Conservation (phyloP, 2,113 vertebrate species). For the Poecilia latipinna region DNA sequence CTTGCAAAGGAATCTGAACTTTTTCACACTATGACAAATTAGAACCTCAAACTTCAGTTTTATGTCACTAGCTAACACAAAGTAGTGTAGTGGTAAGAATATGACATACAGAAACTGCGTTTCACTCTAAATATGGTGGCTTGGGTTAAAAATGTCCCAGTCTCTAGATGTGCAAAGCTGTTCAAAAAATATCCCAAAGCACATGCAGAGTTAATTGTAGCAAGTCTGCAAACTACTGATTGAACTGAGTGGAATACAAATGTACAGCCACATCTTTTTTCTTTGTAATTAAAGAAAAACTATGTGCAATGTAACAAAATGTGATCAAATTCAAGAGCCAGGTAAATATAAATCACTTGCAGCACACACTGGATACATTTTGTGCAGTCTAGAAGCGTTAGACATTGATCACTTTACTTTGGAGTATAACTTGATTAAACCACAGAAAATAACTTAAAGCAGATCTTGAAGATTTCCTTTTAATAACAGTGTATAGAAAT, state of each 20-base stretch:
- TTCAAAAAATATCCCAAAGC: not conserved
- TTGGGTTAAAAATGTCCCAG: too few relatives aligned
- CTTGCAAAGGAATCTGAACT: not conserved
- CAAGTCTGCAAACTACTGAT: not conserved
- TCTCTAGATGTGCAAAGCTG: not conserved
- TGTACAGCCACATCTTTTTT: not conserved
- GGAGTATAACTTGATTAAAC: conserved; percentile 14
- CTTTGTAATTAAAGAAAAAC: too few relatives aligned
- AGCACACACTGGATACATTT: too few relatives aligned
- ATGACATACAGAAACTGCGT: too few relatives aligned
- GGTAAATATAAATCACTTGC: too few relatives aligned
- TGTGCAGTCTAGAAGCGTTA: not conserved
- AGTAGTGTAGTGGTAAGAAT: too few relatives aligned
- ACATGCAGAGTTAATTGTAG: not conserved
- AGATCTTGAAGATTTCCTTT: not conserved
- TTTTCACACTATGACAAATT: not conserved
- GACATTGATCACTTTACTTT: conserved; percentile 1
- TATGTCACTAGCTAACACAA: not conserved
- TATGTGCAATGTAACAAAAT: not conserved
- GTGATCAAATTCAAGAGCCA: not conserved
- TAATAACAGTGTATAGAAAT: not conserved
- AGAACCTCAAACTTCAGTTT: not conserved
- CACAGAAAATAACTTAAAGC: not conserved
- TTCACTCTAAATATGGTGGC: too few relatives aligned
- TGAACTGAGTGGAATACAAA: not conserved